Base-by-base conservation (phyloP, 2,113 vertebrate genomes). In the Hippocampus mohnikei region DNA sequence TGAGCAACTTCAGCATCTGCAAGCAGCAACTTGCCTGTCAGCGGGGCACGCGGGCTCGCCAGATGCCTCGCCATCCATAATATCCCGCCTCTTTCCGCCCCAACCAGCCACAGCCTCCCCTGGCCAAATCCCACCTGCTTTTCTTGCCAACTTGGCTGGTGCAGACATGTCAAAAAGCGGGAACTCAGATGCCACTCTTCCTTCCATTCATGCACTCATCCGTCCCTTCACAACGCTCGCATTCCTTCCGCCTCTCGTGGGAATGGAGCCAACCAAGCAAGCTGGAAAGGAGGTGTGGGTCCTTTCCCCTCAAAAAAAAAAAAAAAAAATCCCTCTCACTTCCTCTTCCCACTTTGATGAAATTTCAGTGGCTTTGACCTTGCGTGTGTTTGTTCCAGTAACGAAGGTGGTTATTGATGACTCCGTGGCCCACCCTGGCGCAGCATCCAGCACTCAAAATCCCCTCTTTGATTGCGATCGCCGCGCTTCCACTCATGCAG, bases 71-170 rank as follows among this genome's bases (percentile, higher is more conserved):
- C 69, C 79, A 81, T 85, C 79, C 79, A 82, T 87, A 77, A 82
- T 78, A 81, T 78, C 60, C 44, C 29, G n/a, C 67, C 67, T 68
- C 69, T 63, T 61, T 52, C 58, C 58, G 65, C 75, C 66, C 72
- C 62, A 42, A 68, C 67, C 76, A 33, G 70, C 71, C 50, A 13
- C 66, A 41, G 59, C 18, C 60, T 7, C 50, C 69, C 70, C 11
- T 50, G 37, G 70, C 90, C 33, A 42, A 64, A 64, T 85, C 88
- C 86, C 85, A 82, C 88, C 74, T 85, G 88, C 91, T 89, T 79
- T 70, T 74, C 74, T 53, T 20, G 13, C 70, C 79, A 81, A 77
- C 81, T 83, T 50, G 29, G 50, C 74, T 75, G 27, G 56, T 67
- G 81, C 83, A 81, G 70, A 46, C 74, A 81, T 85, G 78, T 81